Base-by-base conservation (phyloP, 2,113 vertebrate genomes). In the Salvelinus namaycush region DNA sequence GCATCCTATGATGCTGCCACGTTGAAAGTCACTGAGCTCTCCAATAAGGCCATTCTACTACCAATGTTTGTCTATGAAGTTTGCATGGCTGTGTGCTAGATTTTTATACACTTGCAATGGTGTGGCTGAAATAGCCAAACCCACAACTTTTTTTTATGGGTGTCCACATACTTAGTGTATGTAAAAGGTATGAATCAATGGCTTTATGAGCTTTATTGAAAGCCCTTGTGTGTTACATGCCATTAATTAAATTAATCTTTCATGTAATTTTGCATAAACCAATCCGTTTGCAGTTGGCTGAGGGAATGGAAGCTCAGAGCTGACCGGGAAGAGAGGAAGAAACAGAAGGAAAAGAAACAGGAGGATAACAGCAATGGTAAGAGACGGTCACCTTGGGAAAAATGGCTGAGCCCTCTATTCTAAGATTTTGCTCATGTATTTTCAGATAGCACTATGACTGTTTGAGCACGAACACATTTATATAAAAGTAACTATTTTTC, bases 241-340 rank as follows among this genome's bases (percentile, higher is more conserved):
- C 16, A 14, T 66, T 24, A 1, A 5, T 27, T 14, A 0, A 5
- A 26, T 26, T 16, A 1, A 22, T 66, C 2, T 22, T 13, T 27
- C 24, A 26, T 29, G 51, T 18, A 4, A 66, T 22, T 66, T 66
- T 66, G 13, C 12, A 5, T 31, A 31, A 68, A 48, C 18, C 5
- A 12, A 11, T 54, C 16, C 57, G 22, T 39, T 49, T 18, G 13
- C 75, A 99, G 97, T 84, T 99, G 98, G 98, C 84, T 99, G 34
- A 97, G 94, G 83, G 97, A 98, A 81, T 99, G 98, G 98, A 99
- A 98, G 91, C 93, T 92, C 72, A 94, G 95, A 89, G 92, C 97
- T 75, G 96, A 97, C 74, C 87, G 91, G 78, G 97, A 99, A 85
- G 97, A 99, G 88, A 96, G 92, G 87, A 95, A 89, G 76, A 96